These are phyloP conservation scores for Urosaurus nigricauda DNA, from an alignment of 2,797 vertebrate species.

Conservation along the genomic window DNA sequence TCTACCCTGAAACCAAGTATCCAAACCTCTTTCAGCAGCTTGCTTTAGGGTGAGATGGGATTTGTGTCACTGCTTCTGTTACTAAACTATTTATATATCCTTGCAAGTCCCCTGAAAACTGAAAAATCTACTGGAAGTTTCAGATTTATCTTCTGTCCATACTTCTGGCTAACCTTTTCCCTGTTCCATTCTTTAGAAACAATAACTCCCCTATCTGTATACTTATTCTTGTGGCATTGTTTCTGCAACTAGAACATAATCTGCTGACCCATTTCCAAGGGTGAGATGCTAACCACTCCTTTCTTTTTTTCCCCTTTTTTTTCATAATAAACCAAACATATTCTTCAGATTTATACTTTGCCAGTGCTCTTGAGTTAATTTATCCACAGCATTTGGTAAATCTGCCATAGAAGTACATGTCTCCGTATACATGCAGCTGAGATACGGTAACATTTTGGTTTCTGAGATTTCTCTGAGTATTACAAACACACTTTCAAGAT, in stretches of 20 bases:
- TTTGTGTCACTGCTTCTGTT: neutral
- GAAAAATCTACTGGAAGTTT: no score
- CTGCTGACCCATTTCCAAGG: neutral
- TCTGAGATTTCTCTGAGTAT: neutral
- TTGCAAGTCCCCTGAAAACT: neutral
- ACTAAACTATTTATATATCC: neutral
- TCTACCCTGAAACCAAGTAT: neutral
- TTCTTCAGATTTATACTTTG: neutral
- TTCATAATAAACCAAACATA: neutral
- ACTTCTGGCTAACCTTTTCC: neutral
- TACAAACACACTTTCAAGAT: neutral
- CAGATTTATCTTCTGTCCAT: neutral
- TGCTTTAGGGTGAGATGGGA: neutral
- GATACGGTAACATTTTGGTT: neutral
- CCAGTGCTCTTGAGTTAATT: neutral
- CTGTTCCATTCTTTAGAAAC: neutral
- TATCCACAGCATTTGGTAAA: neutral
- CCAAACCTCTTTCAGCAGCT: neutral
- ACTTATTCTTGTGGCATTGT: neutral
- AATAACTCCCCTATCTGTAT: neutral
- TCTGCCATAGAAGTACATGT: neutral
- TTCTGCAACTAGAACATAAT: neutral
- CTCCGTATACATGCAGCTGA: no score
- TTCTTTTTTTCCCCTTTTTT: no score
- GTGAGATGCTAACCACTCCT: neutral